phyloP scores from a whole-genome alignment of 2,888 invertebrate species.

The Eledona agricola region DNA sequence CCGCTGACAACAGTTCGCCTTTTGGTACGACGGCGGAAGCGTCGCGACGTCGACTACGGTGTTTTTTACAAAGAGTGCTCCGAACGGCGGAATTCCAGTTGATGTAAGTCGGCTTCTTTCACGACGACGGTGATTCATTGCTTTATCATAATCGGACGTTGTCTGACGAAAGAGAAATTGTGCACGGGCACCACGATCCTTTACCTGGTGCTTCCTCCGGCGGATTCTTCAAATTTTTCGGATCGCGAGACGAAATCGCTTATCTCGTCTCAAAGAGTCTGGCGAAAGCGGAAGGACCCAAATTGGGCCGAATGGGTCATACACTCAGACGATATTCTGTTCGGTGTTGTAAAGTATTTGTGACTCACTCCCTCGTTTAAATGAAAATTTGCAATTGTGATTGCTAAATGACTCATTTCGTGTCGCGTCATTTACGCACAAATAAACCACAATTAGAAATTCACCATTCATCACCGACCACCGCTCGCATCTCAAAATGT shows the following conservation, averaged over 20 bases:
- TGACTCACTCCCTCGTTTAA: too few species aligned
- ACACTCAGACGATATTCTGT: too few species aligned
- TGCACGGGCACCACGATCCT: constrained; percentile 4
- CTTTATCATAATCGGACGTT: constrained; percentile 6
- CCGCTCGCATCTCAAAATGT: neutral
- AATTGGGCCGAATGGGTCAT: too few species aligned
- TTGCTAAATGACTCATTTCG: too few species aligned
- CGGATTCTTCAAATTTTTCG: constrained; percentile 14
- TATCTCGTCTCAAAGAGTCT: constrained; percentile 3
- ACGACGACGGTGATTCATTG: constrained; percentile 11
- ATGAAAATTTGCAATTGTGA: too few species aligned
- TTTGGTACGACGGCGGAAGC: constrained; percentile 34
- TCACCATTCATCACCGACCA: too few species aligned
- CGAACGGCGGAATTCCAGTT: constrained; percentile 12
- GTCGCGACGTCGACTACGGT: constrained; percentile 29
- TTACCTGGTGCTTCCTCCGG: constrained; percentile 11
- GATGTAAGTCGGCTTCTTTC: constrained; percentile 18
- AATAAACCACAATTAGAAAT: too few species aligned
- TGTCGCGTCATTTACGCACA: too few species aligned
- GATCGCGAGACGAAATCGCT: too few species aligned
- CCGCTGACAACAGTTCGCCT: constrained; percentile 31
- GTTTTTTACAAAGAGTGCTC: constrained; percentile 4
- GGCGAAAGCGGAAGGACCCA: too few species aligned
- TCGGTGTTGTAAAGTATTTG: too few species aligned
- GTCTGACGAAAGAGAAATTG: constrained; percentile 23